A percentile compares a stretch with the other conserved stretches of the same genome.
phyloP scores from a whole-genome alignment of 2,888 invertebrate species.

The Branchellion lobata region DNA sequence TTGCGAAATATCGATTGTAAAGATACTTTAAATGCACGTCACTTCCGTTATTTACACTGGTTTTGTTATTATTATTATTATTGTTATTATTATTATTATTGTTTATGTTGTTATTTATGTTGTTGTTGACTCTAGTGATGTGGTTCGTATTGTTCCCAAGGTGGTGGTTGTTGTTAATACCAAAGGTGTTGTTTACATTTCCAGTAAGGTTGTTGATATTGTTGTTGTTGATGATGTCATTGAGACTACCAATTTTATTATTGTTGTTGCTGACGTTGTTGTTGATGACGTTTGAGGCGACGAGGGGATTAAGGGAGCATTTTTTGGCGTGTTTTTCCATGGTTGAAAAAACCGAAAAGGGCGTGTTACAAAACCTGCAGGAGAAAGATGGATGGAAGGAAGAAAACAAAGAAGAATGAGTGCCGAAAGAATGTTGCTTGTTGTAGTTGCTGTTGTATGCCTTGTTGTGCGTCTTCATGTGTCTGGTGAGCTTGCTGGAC shows the following conservation, averaged over 20 bases:
- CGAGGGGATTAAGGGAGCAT: slow-evolving; percentile 16
- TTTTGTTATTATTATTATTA: too few species aligned
- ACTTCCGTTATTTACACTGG: too few species aligned
- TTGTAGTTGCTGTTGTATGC: slow-evolving; percentile 81
- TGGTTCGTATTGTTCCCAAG: too few species aligned
- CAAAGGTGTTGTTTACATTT: not conserved
- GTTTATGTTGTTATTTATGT: too few species aligned
- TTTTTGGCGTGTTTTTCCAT: slow-evolving; percentile 97
- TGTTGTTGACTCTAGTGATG: too few species aligned
- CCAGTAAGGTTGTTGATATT: not conserved
- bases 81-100: too few species aligned
- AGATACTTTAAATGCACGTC: too few species aligned
- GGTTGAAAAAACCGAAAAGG: slow-evolving; percentile 98
- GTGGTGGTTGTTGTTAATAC: not conserved
- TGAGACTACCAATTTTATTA: too few species aligned
- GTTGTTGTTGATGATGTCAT: slow-evolving; percentile 13
- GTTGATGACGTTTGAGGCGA: not conserved
- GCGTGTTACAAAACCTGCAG: slow-evolving; percentile 99
- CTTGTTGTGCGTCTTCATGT: slow-evolving; percentile 99
- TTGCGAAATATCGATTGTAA: too few species aligned
- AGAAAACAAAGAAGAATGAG: not conserved
- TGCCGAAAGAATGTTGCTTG: slow-evolving; percentile 65
- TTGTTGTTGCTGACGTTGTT: not conserved
- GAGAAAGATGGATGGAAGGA: slow-evolving; percentile 63
- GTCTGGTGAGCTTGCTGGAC: slow-evolving; percentile 95